Evolutionary conservation across 2,797 vertebrate genomes (phyloP).

Genomic region (Chloroceryle inda): DNA sequence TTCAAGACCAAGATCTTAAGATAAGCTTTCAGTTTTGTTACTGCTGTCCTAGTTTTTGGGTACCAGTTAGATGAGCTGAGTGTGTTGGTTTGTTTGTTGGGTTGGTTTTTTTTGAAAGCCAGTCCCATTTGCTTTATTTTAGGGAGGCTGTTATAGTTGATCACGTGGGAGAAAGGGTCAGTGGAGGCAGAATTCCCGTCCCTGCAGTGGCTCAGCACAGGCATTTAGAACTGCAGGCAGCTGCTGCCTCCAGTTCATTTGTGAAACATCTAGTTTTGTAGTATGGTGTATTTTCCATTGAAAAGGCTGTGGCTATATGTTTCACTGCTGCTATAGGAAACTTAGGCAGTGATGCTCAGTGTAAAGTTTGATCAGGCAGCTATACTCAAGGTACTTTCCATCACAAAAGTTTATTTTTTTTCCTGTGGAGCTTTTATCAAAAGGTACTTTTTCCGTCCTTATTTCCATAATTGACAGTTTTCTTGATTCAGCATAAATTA

Average conservation of each 20-base stretch:
- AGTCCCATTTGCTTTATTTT: neutral
- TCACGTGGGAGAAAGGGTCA: neutral
- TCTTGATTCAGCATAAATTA: constrained; percentile 33
- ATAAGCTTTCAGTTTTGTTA: neutral
- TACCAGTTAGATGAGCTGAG: neutral
- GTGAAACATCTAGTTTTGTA: neutral
- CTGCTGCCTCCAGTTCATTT: neutral
- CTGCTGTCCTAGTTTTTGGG: neutral
- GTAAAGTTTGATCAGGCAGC: neutral
- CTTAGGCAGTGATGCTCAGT: neutral
- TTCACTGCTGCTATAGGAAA: neutral
- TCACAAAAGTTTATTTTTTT: neutral
- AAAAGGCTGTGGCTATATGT: neutral
- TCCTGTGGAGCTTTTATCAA: neutral
- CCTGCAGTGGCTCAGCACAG: neutral
- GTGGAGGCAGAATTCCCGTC: neutral
- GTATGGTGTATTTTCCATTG: neutral
- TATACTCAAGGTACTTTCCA: neutral
- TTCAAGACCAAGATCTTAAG: neutral
- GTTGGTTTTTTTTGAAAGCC: neutral
- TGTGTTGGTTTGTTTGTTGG: too few species aligned
- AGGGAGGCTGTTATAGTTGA: neutral
- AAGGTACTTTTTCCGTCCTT: neutral
- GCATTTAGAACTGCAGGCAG: neutral
- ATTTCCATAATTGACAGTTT: constrained; percentile 47